Evolutionary conservation across 2,797 vertebrate genomes (phyloP).

Genomic region (Gymnocypris eckloni): DNA sequence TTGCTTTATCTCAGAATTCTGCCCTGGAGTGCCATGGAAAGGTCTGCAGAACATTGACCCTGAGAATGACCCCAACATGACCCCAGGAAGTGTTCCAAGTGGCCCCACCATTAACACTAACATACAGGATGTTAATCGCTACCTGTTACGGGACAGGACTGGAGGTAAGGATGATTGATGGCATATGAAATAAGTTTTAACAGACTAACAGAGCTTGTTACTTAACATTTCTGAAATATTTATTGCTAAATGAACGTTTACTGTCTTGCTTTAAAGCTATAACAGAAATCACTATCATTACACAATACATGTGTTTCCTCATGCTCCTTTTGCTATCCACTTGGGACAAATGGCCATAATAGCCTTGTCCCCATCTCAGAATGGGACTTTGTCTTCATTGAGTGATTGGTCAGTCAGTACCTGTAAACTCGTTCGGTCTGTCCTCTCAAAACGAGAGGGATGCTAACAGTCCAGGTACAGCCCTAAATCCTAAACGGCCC

Average conservation of each 20-base stretch:
- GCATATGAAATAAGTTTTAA: not conserved
- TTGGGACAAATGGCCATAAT: conserved; percentile 13
- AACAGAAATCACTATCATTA: not conserved
- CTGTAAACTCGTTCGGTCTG: conserved; percentile 90
- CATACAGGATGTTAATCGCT: conserved; percentile 97
- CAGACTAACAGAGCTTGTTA: not conserved
- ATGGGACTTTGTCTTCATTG: conserved; percentile 87
- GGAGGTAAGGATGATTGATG: conserved; percentile 83
- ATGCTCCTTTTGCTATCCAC: not conserved
- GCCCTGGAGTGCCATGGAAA: conserved; percentile 98
- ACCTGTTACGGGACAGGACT: conserved; percentile 91
- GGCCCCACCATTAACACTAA: conserved; percentile 98
- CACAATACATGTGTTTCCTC: not conserved
- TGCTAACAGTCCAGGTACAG: conserved; percentile 82
- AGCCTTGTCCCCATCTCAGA: conserved; percentile 88
- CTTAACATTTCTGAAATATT: not conserved
- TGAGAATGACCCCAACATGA: conserved; percentile 97
- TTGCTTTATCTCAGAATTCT: conserved; percentile 85
- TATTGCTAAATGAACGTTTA: not conserved
- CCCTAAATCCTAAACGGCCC: conserved; percentile 31
- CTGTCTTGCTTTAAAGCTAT: not conserved
- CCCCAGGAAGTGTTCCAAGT: conserved; percentile 95
- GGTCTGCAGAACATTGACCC: conserved; percentile 98
- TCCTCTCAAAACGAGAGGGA: conserved; percentile 80
- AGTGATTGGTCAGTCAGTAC: conserved; percentile 91